phyloP scores from a whole-genome alignment of 2,113 vertebrate species.

The Copsychus sechellarum region DNA sequence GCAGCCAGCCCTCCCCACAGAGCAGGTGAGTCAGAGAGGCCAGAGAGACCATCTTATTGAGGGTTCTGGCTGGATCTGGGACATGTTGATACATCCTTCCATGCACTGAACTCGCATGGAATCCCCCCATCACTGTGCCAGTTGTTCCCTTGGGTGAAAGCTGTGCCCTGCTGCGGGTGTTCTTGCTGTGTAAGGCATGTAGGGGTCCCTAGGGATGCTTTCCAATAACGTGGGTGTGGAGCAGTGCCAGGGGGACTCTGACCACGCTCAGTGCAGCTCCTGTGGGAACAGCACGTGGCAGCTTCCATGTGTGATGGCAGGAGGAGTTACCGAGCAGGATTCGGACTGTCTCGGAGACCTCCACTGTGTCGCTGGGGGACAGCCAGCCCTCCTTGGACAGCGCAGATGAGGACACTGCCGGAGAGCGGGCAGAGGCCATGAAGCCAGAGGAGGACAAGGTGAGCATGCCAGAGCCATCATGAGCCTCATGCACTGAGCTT shows the following conservation, averaged over 20 bases:
- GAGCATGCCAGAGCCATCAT: rapidly evolving
- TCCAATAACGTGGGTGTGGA: neutral
- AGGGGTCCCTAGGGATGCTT: neutral
- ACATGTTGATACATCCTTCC: neutral
- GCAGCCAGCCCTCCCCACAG: neutral
- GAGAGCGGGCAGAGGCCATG: neutral
- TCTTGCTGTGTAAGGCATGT: rapidly evolving
- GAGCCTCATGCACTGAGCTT: neutral
- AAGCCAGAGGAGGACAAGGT: constrained; percentile 51
- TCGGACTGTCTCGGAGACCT: constrained; percentile 28
- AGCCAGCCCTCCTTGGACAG: neutral
- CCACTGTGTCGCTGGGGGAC: constrained; percentile 44
- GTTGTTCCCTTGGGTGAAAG: neutral
- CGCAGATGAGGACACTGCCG: neutral
- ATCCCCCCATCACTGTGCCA: rapidly evolving
- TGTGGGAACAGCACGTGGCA: neutral
- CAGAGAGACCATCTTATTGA: neutral
- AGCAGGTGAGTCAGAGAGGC: constrained; percentile 52
- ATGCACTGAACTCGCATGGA: rapidly evolving
- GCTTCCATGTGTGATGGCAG: neutral
- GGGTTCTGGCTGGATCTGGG: neutral
- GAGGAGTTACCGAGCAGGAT: neutral
- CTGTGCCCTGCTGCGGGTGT: neutral
- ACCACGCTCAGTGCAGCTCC: neutral
- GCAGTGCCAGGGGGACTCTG: neutral